Conservation (phyloP, 2,888 invertebrate species). For the Chironomus tentans region DNA sequence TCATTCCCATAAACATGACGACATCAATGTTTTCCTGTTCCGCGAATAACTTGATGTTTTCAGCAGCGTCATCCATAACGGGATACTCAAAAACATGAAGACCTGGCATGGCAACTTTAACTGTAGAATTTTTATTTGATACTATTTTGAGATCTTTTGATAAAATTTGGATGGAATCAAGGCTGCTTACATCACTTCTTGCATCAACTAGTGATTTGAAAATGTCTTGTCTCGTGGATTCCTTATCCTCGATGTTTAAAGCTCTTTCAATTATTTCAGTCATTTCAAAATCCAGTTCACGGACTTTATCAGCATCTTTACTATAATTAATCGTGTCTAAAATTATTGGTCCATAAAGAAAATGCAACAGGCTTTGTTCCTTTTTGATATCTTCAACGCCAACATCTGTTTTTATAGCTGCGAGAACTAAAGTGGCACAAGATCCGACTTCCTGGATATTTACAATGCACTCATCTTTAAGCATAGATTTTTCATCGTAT, state of each 20-base stretch:
- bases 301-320: slow-evolving; percentile 55
- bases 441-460: slow-evolving; percentile 56
- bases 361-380: slow-evolving; percentile 30
- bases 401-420: slow-evolving; percentile 43
- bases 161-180: slow-evolving; percentile 60
- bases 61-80: slow-evolving; percentile 41
- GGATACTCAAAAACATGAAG: slow-evolving; percentile 44
- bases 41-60: slow-evolving; percentile 47
- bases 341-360: slow-evolving; percentile 59
- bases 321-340: slow-evolving; percentile 74
- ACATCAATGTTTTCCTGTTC: slow-evolving; percentile 39
- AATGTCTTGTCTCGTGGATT: slow-evolving; percentile 38
- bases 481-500: slow-evolving; percentile 42
- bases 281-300: slow-evolving; percentile 53
- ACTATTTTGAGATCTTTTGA: slow-evolving; percentile 67
- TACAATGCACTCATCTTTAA: slow-evolving; percentile 35
- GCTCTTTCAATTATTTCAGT: slow-evolving; percentile 49
- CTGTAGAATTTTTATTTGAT: slow-evolving; percentile 44
- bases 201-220: slow-evolving; percentile 52
- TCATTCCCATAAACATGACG: slow-evolving; percentile 55
- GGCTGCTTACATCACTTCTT: slow-evolving; percentile 53
- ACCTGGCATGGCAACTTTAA: slow-evolving; percentile 48
- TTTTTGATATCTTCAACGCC: slow-evolving; percentile 29
- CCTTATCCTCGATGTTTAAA: slow-evolving; percentile 40
- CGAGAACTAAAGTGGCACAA: slow-evolving; percentile 65